Percentiles rank a stretch among this genome's conserved stretches.
Conservation (phyloP, 2,888 invertebrate species). For the Cepaea hortensis region DNA sequence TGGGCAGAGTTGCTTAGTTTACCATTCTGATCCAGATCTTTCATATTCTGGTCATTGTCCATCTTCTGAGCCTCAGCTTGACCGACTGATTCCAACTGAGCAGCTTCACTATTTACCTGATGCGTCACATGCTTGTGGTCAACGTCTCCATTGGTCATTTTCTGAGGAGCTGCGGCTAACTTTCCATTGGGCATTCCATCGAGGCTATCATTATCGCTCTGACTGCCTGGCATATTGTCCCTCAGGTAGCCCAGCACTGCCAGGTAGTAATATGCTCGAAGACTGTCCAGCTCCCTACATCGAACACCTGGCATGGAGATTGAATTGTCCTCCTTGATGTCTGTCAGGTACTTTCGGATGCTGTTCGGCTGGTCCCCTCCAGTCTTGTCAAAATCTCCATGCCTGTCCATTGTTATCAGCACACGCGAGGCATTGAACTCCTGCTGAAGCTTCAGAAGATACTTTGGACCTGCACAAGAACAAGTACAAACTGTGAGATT, state of each 20-base stretch:
- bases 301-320: slow-evolving; percentile 63
- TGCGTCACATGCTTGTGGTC: background rate
- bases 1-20: background rate
- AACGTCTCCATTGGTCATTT: background rate
- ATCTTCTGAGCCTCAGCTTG: background rate
- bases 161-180: background rate
- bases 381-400: slow-evolving; percentile 61
- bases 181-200: slow-evolving; percentile 39
- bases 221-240: slow-evolving; percentile 44
- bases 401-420: slow-evolving; percentile 68
- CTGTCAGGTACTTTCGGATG: slow-evolving; percentile 59
- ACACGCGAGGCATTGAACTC: slow-evolving; percentile 71
- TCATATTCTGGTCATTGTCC: background rate
- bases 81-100: too few species aligned
- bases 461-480: slow-evolving; percentile 64
- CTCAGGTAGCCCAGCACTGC: slow-evolving; percentile 62
- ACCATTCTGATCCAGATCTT: slow-evolving; percentile 31
- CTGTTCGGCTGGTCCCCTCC: slow-evolving; percentile 48
- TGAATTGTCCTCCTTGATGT: slow-evolving; percentile 59
- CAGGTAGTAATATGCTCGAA: slow-evolving; percentile 70
- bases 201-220: slow-evolving; percentile 28
- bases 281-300: slow-evolving; percentile 69
- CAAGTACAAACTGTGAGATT: background rate
- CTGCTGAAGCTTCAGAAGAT: slow-evolving; percentile 69
- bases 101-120: background rate